Evolutionary conservation across 2,888 invertebrate genomes (phyloP), one percentile per base, ranked within the genome.

Genomic region (Nowickia ferox): DNA sequence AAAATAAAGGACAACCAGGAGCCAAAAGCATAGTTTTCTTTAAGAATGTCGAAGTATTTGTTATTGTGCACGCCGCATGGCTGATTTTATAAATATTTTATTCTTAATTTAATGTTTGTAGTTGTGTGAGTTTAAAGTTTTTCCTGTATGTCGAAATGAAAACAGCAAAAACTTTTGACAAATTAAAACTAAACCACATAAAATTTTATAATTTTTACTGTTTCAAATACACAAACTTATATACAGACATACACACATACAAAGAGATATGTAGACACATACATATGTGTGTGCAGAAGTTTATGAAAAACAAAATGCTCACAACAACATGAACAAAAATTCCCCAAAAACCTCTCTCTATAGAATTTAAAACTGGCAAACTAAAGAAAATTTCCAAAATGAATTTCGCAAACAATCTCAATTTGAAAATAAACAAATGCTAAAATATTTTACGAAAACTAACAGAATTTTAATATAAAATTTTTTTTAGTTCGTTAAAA

Each of bases 171-270:
- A 74, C 68, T 79, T 84, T 79, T 84, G 79, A 84, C 84, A 84
- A 79, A 84, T 79, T 84, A 79, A 79, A 84, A 74, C 79, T 57
- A 84, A 75, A 79, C 84, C 84, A 79, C 74, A 80, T 42, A 57
- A 65, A 63, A 48, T 72, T 80, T 78, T 53, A 22, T 51, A 61
- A 13, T 48, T 77, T 72, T 55, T 66, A 46, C 22, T 11, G 46
- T 59, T 48, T 77, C 10, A 17, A 38, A 38, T 77, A 13, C 53
- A n/a, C 6, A 38, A 13, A n/a, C 19, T 38, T 9, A 19, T 8
- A 55, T 22, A 19, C 8, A 9, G 17, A 17, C 2, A 9, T 0
- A 42, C n/a, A 57, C 19, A 48, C 15, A 48, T 15, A 46, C 44
- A 13, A 9, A 76, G 10, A 19, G 5, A 55, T n/a, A 13, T n/a